A percentile compares a stretch with the other conserved stretches of the same genome.
These are phyloP conservation scores for Emydocephalus ijimae DNA, from an alignment of 2,113 vertebrate genomes.

Conservation along the genomic window DNA sequence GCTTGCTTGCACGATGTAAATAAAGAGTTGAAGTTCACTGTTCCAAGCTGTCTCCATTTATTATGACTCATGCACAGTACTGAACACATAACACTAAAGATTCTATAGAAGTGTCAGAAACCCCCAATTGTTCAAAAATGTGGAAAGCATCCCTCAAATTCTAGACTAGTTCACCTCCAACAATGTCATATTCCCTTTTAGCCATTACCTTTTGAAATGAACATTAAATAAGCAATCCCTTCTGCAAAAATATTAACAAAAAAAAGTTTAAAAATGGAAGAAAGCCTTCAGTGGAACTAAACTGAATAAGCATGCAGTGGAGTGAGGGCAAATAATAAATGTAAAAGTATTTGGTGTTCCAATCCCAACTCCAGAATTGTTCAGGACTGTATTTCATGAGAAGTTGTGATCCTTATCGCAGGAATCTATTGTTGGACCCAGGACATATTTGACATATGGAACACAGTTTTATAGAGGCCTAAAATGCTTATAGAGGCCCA, in stretches of 20 bases:
- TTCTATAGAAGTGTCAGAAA: background rate
- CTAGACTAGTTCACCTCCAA: background rate
- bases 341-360: background rate
- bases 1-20: too few species aligned
- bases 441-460: background rate
- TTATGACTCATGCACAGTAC: too few species aligned
- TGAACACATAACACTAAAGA: too few species aligned
- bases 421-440: background rate
- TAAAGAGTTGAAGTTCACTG: too few species aligned
- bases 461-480: background rate
- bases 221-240: background rate
- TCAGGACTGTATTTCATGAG: background rate
- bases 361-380: background rate
- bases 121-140: background rate
- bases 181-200: background rate
- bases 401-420: background rate
- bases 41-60: too few species aligned
- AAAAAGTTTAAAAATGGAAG: background rate
- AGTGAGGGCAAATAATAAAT: background rate
- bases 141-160: background rate
- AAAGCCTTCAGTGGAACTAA: background rate
- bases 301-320: background rate
- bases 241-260: background rate
- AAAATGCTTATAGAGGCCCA: background rate
- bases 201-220: background rate